Evolutionary conservation across 2,797 vertebrate species (phyloP).

Genomic region (Syngnathus rostellatus): DNA sequence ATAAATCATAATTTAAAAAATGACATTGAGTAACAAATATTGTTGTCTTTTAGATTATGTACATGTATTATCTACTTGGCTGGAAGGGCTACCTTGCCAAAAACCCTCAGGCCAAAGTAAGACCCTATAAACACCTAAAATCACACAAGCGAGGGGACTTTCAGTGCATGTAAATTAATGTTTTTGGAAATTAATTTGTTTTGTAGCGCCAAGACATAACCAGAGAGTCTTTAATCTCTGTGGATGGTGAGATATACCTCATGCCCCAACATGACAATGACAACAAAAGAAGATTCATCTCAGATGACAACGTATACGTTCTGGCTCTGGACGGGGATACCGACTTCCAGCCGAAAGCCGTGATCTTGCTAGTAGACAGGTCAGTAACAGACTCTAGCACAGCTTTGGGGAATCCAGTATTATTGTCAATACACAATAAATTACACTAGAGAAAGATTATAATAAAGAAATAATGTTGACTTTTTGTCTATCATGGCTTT

Average conservation of each 20-base stretch:
- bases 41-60: slow-evolving; percentile 70
- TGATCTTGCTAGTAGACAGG: slow-evolving; percentile 73
- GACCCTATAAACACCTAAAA: slow-evolving; percentile 8
- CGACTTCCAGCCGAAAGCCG: slow-evolving; percentile 74
- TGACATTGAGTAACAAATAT: neutral
- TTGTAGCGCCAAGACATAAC: slow-evolving; percentile 50
- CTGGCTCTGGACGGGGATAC: slow-evolving; percentile 78
- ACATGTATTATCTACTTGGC: slow-evolving; percentile 76
- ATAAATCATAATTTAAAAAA: neutral
- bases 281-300: slow-evolving; percentile 64
- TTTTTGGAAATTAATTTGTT: neutral
- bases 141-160: neutral
- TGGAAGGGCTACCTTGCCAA: slow-evolving; percentile 74
- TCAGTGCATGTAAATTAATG: neutral
- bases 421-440: neutral
- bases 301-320: slow-evolving; percentile 71
- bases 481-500: neutral
- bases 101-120: slow-evolving; percentile 67
- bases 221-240: slow-evolving; percentile 62
- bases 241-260: slow-evolving; percentile 58
- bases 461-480: neutral
- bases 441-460: neutral
- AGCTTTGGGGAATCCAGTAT: neutral
- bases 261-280: slow-evolving; percentile 59
- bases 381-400: slow-evolving; percentile 19